Evolutionary conservation across 2,888 invertebrate genomes (phyloP).

Genomic region (Charanyca ferruginea): DNA sequence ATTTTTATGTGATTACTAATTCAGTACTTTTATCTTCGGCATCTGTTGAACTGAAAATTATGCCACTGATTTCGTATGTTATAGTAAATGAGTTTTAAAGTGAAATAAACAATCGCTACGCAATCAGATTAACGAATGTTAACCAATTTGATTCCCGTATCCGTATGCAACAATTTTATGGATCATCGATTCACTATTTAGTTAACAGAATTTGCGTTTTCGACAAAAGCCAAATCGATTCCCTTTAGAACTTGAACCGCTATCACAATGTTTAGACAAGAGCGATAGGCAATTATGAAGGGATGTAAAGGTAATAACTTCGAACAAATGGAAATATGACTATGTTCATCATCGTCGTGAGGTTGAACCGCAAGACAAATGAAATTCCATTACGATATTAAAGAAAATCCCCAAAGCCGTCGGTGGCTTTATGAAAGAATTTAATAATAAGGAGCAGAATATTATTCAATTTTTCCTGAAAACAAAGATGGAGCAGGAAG

Average conservation of each 20-base stretch:
- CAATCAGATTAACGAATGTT: slow-evolving; percentile 49
- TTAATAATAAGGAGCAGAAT: slow-evolving; percentile 88
- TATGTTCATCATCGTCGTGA: slow-evolving; percentile 71
- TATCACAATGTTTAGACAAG: slow-evolving; percentile 58
- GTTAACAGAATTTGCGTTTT: slow-evolving; percentile 39
- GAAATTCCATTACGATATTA: slow-evolving; percentile 88
- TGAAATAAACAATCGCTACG: slow-evolving; percentile 28
- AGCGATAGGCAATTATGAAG: slow-evolving; percentile 66
- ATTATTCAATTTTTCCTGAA: slow-evolving; percentile 88
- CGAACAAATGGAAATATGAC: slow-evolving; percentile 69
- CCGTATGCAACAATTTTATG: slow-evolving; percentile 44
- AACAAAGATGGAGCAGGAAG: slow-evolving; percentile 88
- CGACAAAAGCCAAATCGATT: slow-evolving; percentile 60
- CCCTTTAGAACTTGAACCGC: slow-evolving; percentile 39
- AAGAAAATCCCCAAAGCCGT: slow-evolving; percentile 86
- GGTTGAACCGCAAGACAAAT: slow-evolving; percentile 81
- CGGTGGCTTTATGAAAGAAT: slow-evolving; percentile 87
- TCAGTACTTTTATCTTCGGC: background rate
- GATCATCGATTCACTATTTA: slow-evolving; percentile 35
- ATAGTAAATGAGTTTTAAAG: slow-evolving; percentile 16
- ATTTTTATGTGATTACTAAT: background rate
- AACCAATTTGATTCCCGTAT: slow-evolving; percentile 48
- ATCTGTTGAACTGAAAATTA: background rate
- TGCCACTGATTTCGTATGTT: slow-evolving; percentile 9
- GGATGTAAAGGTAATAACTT: slow-evolving; percentile 62